Evolutionary conservation across 2,888 invertebrate species (phyloP), one percentile per base, ranked within the genome.

Genomic region (Philopedon plagiatum): DNA sequence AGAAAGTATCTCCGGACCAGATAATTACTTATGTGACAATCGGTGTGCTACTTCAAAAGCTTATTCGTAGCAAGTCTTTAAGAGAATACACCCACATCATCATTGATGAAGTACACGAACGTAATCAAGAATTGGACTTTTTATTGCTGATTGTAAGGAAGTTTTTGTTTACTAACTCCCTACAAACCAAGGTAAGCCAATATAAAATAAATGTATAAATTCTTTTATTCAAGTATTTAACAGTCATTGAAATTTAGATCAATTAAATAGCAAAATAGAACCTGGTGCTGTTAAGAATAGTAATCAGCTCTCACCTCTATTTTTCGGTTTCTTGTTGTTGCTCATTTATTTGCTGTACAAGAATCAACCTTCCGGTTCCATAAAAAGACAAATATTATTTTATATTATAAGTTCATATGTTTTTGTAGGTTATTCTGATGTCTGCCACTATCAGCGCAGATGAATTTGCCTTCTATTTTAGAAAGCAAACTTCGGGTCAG

Each of bases 31-130:
- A 94, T 84, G 93, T 95, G 75, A 98, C 98, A 0, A 96, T 97
- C 13, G 98, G 96, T 67, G 92, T 96, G 1, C 87, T 97, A 39
- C 87, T 98, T 8, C 93, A 96, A 82, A 94, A 92, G 84, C 84
- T 89, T 81, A 91, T 97, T 32, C 82, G 82, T 18, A 81, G 87
- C 0, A 94, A 94, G 83, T 90, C 89, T 21, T 88, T 98, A 86
- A 89, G 90, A 49, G 89, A 91, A 71, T 98, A 89, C 81, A 96
- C 97, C 0, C 98, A 98, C 82, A 90, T 98, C 39, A 91, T 98
- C 71, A 87, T 98, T 5, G 98, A 98, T 82, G 98, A 98, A 87
- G 94, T 98, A 0, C 97, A 98, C 80, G 98, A 98, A 85, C 88
- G 98, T 39, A 94, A 94, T 78, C 92, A 95, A 82, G 94, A 97